Percentiles rank a stretch among this genome's conserved stretches.
phyloP scores from a whole-genome alignment of 2,797 vertebrate genomes.

The Onychomys leucogaster region DNA sequence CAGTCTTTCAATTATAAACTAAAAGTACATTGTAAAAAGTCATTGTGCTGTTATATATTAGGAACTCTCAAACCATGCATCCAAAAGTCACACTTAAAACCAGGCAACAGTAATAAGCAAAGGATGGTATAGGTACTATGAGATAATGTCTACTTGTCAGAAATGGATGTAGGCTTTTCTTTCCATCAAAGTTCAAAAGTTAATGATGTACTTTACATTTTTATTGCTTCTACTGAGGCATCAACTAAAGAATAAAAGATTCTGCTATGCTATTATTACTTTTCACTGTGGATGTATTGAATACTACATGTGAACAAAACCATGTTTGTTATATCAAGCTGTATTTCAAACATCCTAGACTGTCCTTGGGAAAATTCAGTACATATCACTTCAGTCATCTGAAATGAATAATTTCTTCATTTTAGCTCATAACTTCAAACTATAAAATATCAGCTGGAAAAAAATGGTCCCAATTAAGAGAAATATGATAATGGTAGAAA shows the following conservation, averaged over 20 bases:
- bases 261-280: slow-evolving; percentile 63
- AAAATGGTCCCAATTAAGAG: slow-evolving; percentile 74
- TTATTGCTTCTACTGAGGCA: slow-evolving; percentile 78
- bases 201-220: slow-evolving; percentile 82
- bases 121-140: slow-evolving; percentile 84
- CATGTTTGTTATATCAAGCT: background rate
- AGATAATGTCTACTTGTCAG: slow-evolving; percentile 88
- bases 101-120: slow-evolving; percentile 81
- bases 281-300: slow-evolving; percentile 32
- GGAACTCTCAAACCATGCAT: slow-evolving; percentile 82
- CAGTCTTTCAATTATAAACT: slow-evolving; percentile 80
- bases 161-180: slow-evolving; percentile 69
- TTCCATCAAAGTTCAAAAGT: slow-evolving; percentile 79
- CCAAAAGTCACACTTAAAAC: slow-evolving; percentile 87
- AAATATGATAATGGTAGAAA: slow-evolving; percentile 78
- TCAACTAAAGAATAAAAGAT: slow-evolving; percentile 77
- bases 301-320: slow-evolving; percentile 68
- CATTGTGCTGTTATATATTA: slow-evolving; percentile 81
- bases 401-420: slow-evolving; percentile 75
- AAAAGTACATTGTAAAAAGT: slow-evolving; percentile 77
- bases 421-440: slow-evolving; percentile 68
- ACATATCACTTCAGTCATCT: slow-evolving; percentile 66
- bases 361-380: slow-evolving; percentile 71
- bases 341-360: slow-evolving; percentile 52
- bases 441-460: slow-evolving; percentile 72